phyloP scores from a whole-genome alignment of 2,888 invertebrate genomes.

The Platycheirus albimanus region DNA sequence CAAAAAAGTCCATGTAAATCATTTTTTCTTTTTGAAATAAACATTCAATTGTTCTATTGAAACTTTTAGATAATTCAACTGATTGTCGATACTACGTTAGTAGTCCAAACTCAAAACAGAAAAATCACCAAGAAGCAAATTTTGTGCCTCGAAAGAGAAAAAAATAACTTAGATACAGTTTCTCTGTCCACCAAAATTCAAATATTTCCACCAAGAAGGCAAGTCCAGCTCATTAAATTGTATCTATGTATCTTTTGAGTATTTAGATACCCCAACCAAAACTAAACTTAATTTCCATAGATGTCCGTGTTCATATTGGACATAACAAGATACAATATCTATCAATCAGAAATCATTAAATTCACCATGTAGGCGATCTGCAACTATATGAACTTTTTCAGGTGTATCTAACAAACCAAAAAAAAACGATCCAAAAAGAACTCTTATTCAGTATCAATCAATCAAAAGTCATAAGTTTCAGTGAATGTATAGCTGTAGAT shows the following conservation, averaged over 20 bases:
- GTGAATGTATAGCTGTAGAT: conserved; percentile 1
- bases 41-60: no score
- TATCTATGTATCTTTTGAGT: not conserved
- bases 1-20: no score
- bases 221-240: not conserved
- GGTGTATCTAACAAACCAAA: not conserved
- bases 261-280: not conserved
- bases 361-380: conserved; percentile 21
- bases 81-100: no score
- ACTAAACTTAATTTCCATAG: not conserved
- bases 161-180: no score
- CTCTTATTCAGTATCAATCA: conserved; percentile 29
- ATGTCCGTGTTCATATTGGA: conserved; percentile 3
- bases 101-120: no score
- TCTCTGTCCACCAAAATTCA: no score
- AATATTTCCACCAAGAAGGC: not conserved
- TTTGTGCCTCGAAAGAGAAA: no score
- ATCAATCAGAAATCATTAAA: conserved; percentile 29
- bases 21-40: no score
- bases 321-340: conserved; percentile 12
- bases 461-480: conserved; percentile 26
- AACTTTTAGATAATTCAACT: no score
- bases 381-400: not conserved
- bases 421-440: not conserved
- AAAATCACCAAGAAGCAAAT: no score